phyloP scores from a whole-genome alignment of 2,113 vertebrate species.

The Motacilla alba region DNA sequence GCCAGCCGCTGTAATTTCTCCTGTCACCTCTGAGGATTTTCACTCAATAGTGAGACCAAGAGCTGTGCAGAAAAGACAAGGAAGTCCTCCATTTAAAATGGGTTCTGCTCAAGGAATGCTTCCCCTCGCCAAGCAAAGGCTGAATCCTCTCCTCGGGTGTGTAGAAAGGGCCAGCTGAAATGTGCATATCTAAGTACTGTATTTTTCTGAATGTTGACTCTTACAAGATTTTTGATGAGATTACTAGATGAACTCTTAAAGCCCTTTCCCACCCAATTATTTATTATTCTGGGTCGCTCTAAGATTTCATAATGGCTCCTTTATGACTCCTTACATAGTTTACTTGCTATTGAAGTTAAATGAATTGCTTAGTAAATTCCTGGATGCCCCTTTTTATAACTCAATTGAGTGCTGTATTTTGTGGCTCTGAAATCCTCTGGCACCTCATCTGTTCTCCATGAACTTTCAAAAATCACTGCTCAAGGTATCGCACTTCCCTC shows the following conservation, averaged over 20 bases:
- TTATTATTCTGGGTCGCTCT: slow-evolving; percentile 36
- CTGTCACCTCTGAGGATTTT: slow-evolving; percentile 9
- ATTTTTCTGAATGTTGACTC: slow-evolving; percentile 37
- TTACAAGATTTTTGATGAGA: slow-evolving; percentile 40
- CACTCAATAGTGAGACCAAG: background rate
- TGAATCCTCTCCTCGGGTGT: background rate
- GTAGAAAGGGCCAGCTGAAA: slow-evolving; percentile 1
- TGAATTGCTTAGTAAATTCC: slow-evolving; percentile 54
- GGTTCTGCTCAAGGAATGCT: background rate
- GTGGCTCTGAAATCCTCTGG: slow-evolving; percentile 50
- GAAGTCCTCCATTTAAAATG: background rate
- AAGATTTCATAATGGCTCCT: slow-evolving; percentile 50
- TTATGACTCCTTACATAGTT: slow-evolving; percentile 55
- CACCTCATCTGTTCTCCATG: slow-evolving; percentile 54
- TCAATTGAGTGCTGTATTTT: slow-evolving; percentile 53
- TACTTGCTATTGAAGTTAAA: slow-evolving; percentile 55
- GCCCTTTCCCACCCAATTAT: slow-evolving; percentile 52
- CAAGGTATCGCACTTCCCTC: slow-evolving; percentile 12
- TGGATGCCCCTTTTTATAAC: slow-evolving; percentile 51
- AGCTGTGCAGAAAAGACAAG: background rate
- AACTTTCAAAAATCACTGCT: slow-evolving; percentile 55
- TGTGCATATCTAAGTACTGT: background rate
- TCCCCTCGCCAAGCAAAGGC: background rate
- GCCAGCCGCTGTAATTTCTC: slow-evolving; percentile 16
- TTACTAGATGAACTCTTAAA: slow-evolving; percentile 57